Percentiles rank a stretch among this genome's conserved stretches.
These are phyloP conservation scores for Lytechinus variegatus DNA, from an alignment of 35 echinoderm and acorn worm genomes.

Conservation along the genomic window DNA sequence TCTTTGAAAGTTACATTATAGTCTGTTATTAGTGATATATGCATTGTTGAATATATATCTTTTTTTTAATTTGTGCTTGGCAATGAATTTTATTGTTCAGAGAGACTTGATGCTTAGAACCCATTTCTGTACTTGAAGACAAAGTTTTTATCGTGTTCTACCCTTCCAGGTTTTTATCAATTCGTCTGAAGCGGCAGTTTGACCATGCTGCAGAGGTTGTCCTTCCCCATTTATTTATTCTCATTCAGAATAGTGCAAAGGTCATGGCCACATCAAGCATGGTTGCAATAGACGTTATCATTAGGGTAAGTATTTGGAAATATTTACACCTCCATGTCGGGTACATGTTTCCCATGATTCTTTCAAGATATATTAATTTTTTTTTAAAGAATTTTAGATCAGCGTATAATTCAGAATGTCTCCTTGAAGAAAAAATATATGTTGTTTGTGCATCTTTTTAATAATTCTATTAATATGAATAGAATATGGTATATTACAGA, in stretches of 20 bases:
- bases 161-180: slow-evolving; percentile 76
- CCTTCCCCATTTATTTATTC: slow-evolving; percentile 76
- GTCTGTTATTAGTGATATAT: too few species aligned
- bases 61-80: too few species aligned
- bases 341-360: too few species aligned
- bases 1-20: too few species aligned
- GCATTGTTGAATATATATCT: not conserved
- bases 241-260: slow-evolving; percentile 96
- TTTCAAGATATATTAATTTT: too few species aligned
- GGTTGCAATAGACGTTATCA: slow-evolving; percentile 84
- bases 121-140: not conserved
- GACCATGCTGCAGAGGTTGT: slow-evolving; percentile 86
- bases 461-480: not conserved
- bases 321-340: not conserved
- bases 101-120: not conserved
- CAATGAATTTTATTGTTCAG: not conserved
- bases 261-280: slow-evolving; percentile 91
- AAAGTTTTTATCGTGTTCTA: not conserved
- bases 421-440: not conserved
- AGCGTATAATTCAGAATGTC: too few species aligned
- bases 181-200: slow-evolving; percentile 83
- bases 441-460: not conserved
- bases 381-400: too few species aligned
- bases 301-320: slow-evolving; percentile 70
- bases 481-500: not conserved